phyloP scores from a whole-genome alignment of 2,797 vertebrate genomes.

The Acomys russatus region DNA sequence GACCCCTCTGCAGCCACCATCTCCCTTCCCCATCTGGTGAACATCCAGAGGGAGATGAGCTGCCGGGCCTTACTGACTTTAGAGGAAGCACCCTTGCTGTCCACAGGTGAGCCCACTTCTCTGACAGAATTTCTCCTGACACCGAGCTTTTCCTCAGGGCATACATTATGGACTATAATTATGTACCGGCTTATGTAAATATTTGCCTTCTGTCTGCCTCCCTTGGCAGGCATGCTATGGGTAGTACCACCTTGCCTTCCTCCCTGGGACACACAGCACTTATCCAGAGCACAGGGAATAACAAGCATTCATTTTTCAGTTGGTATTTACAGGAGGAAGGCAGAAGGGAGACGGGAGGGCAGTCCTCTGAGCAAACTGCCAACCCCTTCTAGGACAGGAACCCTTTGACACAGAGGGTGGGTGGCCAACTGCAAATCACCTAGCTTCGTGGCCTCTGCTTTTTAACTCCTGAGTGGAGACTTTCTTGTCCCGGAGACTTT shows the following conservation, averaged over 20 bases:
- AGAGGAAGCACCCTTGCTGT: background rate
- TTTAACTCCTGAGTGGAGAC: background rate
- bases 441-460: constrained; percentile 9
- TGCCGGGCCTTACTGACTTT: background rate
- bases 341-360: background rate
- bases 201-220: constrained; percentile 51
- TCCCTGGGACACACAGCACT: background rate
- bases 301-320: background rate
- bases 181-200: constrained; percentile 47
- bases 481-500: constrained; percentile 36
- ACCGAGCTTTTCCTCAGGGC: background rate
- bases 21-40: background rate
- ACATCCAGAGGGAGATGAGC: background rate
- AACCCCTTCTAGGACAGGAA: background rate
- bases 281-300: background rate
- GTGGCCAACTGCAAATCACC: background rate
- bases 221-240: background rate
- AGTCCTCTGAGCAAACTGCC: background rate
- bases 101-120: background rate
- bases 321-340: constrained; percentile 40
- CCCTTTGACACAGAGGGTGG: constrained; percentile 9
- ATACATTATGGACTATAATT: background rate
- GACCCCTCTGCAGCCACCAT: background rate
- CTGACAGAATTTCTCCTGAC: background rate
- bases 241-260: background rate